Evolutionary conservation across 2,113 vertebrate genomes (phyloP).

Genomic region (Baryphthengus martii): DNA sequence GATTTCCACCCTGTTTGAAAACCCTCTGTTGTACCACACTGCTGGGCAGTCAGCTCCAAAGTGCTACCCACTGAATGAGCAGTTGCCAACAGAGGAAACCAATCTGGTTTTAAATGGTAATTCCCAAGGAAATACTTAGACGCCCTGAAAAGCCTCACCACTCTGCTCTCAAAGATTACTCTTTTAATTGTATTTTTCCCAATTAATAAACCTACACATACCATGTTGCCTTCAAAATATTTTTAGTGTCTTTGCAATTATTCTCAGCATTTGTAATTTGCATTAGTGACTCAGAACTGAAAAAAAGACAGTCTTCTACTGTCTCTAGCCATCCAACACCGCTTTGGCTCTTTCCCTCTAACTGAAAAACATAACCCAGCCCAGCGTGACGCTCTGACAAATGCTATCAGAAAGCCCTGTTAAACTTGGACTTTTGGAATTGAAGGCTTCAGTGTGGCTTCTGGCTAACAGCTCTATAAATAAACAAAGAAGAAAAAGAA

Average conservation of each 20-base stretch:
- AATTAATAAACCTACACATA: background rate
- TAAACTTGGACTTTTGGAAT: background rate
- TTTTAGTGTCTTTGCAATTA: background rate
- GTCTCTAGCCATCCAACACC: background rate
- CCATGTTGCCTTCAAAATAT: background rate
- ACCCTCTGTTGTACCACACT: background rate
- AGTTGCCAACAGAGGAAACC: background rate
- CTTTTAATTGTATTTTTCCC: background rate
- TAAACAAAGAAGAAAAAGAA: background rate
- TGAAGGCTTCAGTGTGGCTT: background rate
- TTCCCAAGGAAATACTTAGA: background rate
- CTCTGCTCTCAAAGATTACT: background rate
- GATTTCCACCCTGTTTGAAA: background rate
- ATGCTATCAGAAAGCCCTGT: background rate
- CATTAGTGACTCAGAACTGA: background rate
- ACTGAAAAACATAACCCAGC: background rate
- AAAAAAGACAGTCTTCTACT: accelerated
- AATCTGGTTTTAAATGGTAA: background rate
- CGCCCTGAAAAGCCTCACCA: background rate
- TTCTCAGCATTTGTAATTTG: background rate
- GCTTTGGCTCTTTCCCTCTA: background rate
- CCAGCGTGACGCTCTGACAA: background rate
- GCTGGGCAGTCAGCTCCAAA: background rate
- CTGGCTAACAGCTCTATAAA: background rate
- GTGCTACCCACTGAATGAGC: background rate